Evolutionary conservation across 2,113 vertebrate species (phyloP).

Genomic region (Cichladusa arquata): DNA sequence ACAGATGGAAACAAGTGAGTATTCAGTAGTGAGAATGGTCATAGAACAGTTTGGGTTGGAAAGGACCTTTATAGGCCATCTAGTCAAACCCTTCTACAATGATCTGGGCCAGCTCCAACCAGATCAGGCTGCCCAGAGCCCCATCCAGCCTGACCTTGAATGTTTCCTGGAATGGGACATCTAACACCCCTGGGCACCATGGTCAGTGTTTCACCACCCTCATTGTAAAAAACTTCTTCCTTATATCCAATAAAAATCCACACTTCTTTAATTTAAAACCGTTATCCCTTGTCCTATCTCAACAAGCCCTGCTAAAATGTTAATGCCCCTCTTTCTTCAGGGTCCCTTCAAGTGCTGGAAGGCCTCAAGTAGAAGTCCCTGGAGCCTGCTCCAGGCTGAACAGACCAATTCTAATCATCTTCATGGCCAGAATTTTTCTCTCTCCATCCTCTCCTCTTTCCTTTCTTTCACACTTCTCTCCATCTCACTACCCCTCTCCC

Average conservation of each 20-base stretch:
- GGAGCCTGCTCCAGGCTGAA: background rate
- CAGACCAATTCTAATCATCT: background rate
- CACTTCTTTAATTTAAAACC: background rate
- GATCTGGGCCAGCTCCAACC: background rate
- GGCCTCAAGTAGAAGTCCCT: background rate
- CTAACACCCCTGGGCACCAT: background rate
- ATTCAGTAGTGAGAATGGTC: background rate
- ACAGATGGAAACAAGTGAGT: background rate
- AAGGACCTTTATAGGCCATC: background rate
- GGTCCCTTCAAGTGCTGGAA: background rate
- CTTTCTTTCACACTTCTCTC: rapidly evolving
- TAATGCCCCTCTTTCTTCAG: background rate
- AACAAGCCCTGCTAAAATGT: background rate
- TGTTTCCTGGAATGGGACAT: background rate
- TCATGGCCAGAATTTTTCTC: background rate
- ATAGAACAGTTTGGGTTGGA: background rate
- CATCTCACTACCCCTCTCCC: background rate
- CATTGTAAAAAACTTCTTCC: background rate
- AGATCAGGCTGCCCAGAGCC: background rate
- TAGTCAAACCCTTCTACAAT: background rate
- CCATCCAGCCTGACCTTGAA: background rate
- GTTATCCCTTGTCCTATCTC: background rate
- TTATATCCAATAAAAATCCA: background rate
- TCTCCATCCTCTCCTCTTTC: background rate
- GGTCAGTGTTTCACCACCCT: background rate